Base-by-base conservation (phyloP, 2,888 invertebrate species). In the Oscheius sp. region DNA sequence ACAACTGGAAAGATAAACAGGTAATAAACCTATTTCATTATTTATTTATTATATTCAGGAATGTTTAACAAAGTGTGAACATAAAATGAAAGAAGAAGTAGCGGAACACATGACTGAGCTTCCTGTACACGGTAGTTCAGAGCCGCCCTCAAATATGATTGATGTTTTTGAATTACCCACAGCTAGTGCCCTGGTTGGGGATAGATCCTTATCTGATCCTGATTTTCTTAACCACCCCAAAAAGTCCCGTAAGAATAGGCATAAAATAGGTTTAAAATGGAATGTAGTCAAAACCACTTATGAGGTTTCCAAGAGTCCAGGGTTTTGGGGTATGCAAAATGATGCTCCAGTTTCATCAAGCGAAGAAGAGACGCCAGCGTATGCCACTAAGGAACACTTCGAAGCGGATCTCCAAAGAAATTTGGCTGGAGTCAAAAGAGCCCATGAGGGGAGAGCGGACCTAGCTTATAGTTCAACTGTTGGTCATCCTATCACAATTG, bases 1-100 rank as follows among this genome's bases (percentile, higher is more conserved):
- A 80, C 56, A 69, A 79, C 3, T 76, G 75, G 75, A 71, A 68
- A 50, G 73, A 76, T 44, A 69, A 69, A 62, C 67, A 75, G 61
- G 75, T 71, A 33, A 8, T 38, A 8, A 17, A 12, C 36, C 12
- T 6, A 9, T n/a, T 26, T 36, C 38, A 9, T 12, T 17, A 36
- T 17, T 20, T 12, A 20, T 22, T 9, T 17, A 36, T 14, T 6
- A 20, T n/a, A 33, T 47, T 47, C 20, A 62, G 62, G 47, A n/a
- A 32, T 62, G 62, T 32, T 22, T 62, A 3, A 45, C 45, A 12
- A 32, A 28, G 12, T 62, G 62, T 33, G 62, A 17, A 12, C 62
- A 62, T 22, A 62, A 62, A 26, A 26, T 62, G 45, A 32, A 57
- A 17, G 5, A 38, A 38, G 59, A 44, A 41, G 59, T 28, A 26